A percentile compares a stretch with the other conserved stretches of the same genome.
phyloP scores from a whole-genome alignment of 2,113 vertebrate species.

The Poicephalus meyeri region DNA sequence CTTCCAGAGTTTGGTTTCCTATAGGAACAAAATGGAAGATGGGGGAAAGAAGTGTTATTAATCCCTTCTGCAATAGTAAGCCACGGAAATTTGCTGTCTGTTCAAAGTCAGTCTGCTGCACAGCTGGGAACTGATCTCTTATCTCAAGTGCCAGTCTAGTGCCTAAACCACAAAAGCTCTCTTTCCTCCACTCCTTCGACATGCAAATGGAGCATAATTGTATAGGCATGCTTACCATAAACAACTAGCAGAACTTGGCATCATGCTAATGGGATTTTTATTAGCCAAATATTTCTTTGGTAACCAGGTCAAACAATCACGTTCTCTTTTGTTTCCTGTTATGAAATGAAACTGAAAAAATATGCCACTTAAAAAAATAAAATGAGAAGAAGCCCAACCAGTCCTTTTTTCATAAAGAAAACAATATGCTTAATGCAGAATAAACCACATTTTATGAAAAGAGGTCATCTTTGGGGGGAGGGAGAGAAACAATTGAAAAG shows the following conservation, averaged over 20 bases:
- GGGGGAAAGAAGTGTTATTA: background rate
- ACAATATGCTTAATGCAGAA: conserved; percentile 64
- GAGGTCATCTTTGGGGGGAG: conserved; percentile 60
- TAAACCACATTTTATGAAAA: conserved; percentile 65
- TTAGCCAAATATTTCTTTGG: conserved; percentile 58
- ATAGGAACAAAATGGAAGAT: conserved; percentile 4
- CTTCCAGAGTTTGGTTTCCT: background rate
- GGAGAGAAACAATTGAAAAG: conserved; percentile 57
- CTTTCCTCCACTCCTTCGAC: background rate
- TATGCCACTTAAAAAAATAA: conserved; percentile 63
- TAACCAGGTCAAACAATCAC: conserved; percentile 70
- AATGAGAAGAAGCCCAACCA: conserved; percentile 45
- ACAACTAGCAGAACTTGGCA: conserved; percentile 51
- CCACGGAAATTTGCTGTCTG: background rate
- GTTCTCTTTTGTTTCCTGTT: conserved; percentile 73
- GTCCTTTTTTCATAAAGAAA: conserved; percentile 51
- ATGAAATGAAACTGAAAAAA: conserved; percentile 68
- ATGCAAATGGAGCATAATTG: conserved; percentile 38
- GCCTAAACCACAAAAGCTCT: conserved; percentile 34
- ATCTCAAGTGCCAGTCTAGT: conserved; percentile 66
- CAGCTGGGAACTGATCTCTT: conserved; percentile 53
- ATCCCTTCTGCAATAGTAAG: conserved; percentile 26
- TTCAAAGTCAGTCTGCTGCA: conserved; percentile 42
- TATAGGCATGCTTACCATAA: conserved; percentile 52
- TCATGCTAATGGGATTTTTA: conserved; percentile 37